Base-by-base conservation (phyloP, 2,888 invertebrate genomes). In the Molorchus minor region DNA sequence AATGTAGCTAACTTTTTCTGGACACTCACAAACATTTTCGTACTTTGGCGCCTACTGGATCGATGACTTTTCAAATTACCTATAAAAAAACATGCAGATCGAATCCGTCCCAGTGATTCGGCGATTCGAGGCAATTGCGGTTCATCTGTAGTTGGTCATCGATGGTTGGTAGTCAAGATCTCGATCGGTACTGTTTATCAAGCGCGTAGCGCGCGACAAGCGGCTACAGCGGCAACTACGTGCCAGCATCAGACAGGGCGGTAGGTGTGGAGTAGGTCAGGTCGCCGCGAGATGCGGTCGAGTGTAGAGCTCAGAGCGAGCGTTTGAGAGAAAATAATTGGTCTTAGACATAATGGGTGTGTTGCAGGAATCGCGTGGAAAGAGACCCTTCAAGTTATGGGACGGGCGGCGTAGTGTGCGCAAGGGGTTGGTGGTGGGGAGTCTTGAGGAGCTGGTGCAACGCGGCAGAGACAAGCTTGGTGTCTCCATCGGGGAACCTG, bases 371-470 rank as follows among this genome's bases (percentile, higher is more conserved):
- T 90, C 91, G 87, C 92, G 93, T 86, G 92, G 92, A 88, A 93
- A 94, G 89, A 92, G 93, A 88, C 94, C 94, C 88, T 93, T 94
- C 87, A 94, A 94, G 89, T 91, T 94, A 90, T 94, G 94, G 94
- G 94, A 94, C 88, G 91, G 93, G 85, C 92, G 92, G 86, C 88
- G 94, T 85, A 93, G 90, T 86, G 91, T 93, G 82, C 89, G 94
- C 83, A 94, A 94, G 86, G 94, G 94, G 81, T 86, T 94, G 84
- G 94, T 94, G 80, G 94, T 93, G 83, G 91, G 91, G 82, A 92
- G 92, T 82, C 92, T 94, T 81, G 94, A 94, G 83, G 94, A 94
- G 84, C 86, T 81, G 75, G 80, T 81, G 73, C 79, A 80, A 71
- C 77, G 81, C 61, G 94, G 94, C 71, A 92, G 94, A 80, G 94